phyloP scores from a whole-genome alignment of 1,140 invertebrate genomes.

The Heterodera carotae region DNA sequence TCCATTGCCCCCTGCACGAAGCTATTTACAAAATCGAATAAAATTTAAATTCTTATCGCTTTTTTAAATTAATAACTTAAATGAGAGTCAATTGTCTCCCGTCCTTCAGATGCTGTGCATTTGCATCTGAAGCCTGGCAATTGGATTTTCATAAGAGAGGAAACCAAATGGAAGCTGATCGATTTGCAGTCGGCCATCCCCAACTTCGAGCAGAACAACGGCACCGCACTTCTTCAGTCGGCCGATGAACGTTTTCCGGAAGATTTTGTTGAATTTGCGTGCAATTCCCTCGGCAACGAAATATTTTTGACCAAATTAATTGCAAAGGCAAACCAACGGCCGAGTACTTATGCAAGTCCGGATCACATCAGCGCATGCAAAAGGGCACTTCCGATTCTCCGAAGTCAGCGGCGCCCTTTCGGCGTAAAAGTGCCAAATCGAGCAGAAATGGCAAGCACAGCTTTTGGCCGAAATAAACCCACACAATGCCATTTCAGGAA shows the following conservation, averaged over 20 bases:
- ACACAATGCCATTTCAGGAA: too few relatives aligned
- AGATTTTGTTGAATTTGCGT: conserved; percentile 6
- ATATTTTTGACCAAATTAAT: background rate
- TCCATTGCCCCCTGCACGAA: too few relatives aligned
- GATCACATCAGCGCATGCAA: background rate
- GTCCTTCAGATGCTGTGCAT: conserved; percentile 1
- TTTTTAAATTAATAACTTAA: too few relatives aligned
- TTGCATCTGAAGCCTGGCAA: conserved; percentile 14
- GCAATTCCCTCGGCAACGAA: conserved; percentile 9
- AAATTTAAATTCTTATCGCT: too few relatives aligned
- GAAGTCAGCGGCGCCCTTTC: background rate
- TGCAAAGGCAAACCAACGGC: background rate
- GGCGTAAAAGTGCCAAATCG: background rate
- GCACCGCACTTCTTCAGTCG: background rate
- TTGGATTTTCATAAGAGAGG: background rate
- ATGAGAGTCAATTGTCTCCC: too few relatives aligned
- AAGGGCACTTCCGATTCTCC: background rate
- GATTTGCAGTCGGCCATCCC: conserved; percentile 8
- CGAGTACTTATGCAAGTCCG: background rate
- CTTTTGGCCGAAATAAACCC: too few relatives aligned
- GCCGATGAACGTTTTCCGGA: background rate
- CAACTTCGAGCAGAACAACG: background rate
- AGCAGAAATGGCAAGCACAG: background rate
- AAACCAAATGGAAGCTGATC: background rate
- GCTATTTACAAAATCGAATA: too few relatives aligned